Evolutionary conservation across 2,113 vertebrate genomes (phyloP).

Genomic region (Scatophagus argus): DNA sequence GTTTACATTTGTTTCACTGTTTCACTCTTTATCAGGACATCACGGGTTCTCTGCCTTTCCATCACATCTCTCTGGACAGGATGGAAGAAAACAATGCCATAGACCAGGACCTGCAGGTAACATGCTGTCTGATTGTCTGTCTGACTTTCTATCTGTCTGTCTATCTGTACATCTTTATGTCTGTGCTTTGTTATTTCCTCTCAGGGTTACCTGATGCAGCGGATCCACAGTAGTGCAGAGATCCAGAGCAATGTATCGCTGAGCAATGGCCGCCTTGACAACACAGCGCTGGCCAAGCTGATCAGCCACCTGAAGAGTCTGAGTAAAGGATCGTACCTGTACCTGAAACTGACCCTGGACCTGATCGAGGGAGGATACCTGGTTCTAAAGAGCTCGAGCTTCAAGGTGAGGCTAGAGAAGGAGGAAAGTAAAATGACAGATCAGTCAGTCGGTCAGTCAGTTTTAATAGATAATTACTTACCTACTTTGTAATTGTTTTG

Average conservation of each 20-base stretch:
- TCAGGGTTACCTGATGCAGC: constrained; percentile 92
- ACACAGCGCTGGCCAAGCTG: constrained; percentile 93
- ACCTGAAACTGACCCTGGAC: constrained; percentile 98
- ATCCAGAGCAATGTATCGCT: constrained; percentile 99
- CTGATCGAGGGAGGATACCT: constrained; percentile 97
- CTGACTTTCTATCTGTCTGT: neutral
- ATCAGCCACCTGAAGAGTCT: constrained; percentile 96
- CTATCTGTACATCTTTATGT: neutral
- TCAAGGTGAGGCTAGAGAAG: constrained; percentile 83
- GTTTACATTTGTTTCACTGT: neutral
- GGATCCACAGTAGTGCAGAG: constrained; percentile 96
- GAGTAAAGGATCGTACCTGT: constrained; percentile 96
- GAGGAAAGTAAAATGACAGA: neutral
- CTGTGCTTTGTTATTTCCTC: neutral
- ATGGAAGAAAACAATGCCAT: constrained; percentile 96
- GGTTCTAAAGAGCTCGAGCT: constrained; percentile 98
- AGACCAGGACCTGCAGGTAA: constrained; percentile 93
- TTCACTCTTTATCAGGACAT: constrained; percentile 87
- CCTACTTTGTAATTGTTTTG: neutral
- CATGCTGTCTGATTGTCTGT: neutral
- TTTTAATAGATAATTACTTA: neutral
- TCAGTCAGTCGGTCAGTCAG: neutral
- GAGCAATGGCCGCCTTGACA: constrained; percentile 95
- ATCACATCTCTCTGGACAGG: constrained; percentile 94
- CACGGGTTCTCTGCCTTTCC: constrained; percentile 94